phyloP scores from a whole-genome alignment of 2,797 vertebrate genomes.

The Capromys pilorides region DNA sequence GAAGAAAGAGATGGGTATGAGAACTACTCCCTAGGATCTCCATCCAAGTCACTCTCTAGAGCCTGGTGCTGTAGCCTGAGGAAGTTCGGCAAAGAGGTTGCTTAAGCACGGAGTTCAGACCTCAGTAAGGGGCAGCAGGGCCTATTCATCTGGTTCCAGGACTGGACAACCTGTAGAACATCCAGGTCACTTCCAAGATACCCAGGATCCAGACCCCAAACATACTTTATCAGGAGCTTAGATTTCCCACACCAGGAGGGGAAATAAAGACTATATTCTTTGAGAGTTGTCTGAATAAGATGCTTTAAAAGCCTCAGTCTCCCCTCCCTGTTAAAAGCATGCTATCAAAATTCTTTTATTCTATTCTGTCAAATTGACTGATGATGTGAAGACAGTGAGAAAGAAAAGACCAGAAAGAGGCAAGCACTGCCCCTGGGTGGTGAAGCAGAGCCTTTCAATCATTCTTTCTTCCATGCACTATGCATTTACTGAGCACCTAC shows the following conservation, averaged over 20 bases:
- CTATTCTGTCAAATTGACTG: conserved; percentile 23
- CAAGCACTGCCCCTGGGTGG: neutral
- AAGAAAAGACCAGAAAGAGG: neutral
- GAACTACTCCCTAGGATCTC: conserved; percentile 55
- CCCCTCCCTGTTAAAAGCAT: neutral
- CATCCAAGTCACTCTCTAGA: conserved; percentile 61
- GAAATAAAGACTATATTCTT: conserved; percentile 58
- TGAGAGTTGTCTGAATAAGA: conserved; percentile 33
- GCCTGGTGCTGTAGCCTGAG: conserved; percentile 2
- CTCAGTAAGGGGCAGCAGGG: conserved; percentile 49
- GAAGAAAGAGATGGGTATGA: conserved; percentile 56
- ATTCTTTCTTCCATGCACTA: neutral
- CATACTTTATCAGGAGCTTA: neutral
- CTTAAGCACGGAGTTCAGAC: conserved; percentile 55
- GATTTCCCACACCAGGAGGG: conserved; percentile 42
- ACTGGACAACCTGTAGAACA: conserved; percentile 61
- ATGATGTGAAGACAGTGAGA: neutral
- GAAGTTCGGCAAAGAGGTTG: conserved; percentile 57
- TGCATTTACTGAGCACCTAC: conserved; percentile 26
- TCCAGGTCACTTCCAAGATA: conserved; percentile 66
- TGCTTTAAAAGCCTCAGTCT: conserved; percentile 35
- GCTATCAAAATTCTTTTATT: conserved; percentile 53
- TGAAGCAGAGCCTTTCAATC: neutral
- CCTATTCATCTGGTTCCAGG: conserved; percentile 70
- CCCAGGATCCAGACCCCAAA: conserved; percentile 46